phyloP scores from a whole-genome alignment of 2,888 invertebrate species.

The Lissonota sp. region DNA sequence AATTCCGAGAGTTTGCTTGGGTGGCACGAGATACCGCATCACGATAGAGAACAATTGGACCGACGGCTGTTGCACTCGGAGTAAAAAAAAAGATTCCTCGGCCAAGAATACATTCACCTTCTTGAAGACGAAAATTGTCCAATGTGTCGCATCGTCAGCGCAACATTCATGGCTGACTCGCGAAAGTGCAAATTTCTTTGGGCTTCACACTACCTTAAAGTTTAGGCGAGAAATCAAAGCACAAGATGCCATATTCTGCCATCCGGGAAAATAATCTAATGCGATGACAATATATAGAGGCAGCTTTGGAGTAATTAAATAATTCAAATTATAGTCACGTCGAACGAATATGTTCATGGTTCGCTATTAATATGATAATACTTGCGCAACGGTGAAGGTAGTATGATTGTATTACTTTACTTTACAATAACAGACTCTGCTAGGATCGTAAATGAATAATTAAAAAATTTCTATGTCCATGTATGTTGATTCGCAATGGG shows the following conservation, averaged over 20 bases:
- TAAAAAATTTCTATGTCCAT: background rate
- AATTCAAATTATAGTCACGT: constrained; percentile 33
- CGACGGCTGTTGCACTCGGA: constrained; percentile 13
- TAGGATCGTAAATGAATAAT: constrained; percentile 22
- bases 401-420: background rate
- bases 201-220: no score
- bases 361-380: constrained; percentile 4
- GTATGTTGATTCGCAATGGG: constrained; percentile 6
- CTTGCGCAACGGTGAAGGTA: constrained; percentile 26
- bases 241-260: no score
- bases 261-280: no score
- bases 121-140: background rate
- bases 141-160: background rate
- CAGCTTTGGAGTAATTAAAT: background rate
- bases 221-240: no score
- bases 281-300: background rate
- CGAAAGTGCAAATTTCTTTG: no score
- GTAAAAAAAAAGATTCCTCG: background rate
- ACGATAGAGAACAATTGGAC: constrained; percentile 58
- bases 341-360: constrained; percentile 22
- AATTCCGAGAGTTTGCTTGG: constrained; percentile 54
- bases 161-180: no score
- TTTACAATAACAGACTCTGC: background rate
- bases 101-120: constrained; percentile 15
- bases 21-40: constrained; percentile 51